These are phyloP conservation scores for Calliphora vicina DNA, from an alignment of 1,140 invertebrate species.

Conservation along the genomic window DNA sequence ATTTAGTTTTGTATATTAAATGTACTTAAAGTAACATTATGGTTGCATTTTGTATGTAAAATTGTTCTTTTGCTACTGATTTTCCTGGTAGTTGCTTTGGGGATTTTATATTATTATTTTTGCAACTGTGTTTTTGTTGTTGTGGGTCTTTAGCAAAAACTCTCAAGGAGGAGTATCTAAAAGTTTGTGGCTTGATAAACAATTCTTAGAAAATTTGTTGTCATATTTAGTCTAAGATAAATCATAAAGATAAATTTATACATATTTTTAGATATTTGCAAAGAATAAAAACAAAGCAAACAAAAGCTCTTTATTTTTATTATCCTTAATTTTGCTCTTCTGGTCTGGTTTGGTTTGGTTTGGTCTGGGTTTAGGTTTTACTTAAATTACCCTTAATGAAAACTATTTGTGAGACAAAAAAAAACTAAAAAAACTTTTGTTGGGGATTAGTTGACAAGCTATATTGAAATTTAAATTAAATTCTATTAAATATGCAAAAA, in stretches of 20 bases:
- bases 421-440: not conserved
- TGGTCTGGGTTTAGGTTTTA: not conserved
- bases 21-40: slow-evolving; percentile 27
- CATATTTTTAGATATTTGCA: not conserved
- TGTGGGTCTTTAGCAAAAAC: not conserved
- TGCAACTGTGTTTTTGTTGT: not conserved
- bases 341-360: not conserved
- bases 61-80: not conserved
- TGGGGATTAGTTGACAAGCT: not conserved
- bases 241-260: not conserved
- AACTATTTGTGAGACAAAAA: not conserved
- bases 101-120: no score
- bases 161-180: not conserved
- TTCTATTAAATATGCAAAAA: not conserved
- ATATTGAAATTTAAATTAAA: not conserved
- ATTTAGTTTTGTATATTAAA: slow-evolving; percentile 22
- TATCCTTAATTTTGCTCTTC: no score
- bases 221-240: not conserved
- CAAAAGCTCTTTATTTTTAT: no score
- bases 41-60: slow-evolving; percentile 20
- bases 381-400: not conserved
- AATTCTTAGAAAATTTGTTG: slow-evolving; percentile 21
- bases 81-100: not conserved
- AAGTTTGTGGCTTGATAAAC: not conserved
- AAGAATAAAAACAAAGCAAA: not conserved